Evolutionary conservation across 2,888 invertebrate genomes (phyloP), one percentile per base, ranked within the genome.

Genomic region (Hirtodrosophila confusa): DNA sequence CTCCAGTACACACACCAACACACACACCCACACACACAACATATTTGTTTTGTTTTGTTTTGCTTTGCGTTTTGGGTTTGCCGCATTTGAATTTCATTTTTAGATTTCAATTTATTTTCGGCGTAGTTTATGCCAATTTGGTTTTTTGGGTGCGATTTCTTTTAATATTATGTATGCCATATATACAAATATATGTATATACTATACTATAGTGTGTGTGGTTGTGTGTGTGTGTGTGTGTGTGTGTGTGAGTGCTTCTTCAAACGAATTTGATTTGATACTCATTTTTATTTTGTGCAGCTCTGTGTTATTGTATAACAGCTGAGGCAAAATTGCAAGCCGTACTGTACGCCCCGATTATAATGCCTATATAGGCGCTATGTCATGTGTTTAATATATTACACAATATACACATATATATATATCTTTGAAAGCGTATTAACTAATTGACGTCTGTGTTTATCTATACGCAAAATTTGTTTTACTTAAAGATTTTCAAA

Each of bases 101-200:
- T 80, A 80, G 84, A 82, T 80, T 82, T 75, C 72, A 86, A 86
- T 82, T 82, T 82, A 86, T 82, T 82, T 82, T 86, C 86, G 86
- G 75, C 86, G 82, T 82, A 82, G 82, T 82, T 82, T 82, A 86
- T 80, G 80, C 84, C 84, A 86, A 80, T 86, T 80, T 83, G 83
- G 75, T 68, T 63, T 84, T 73, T 75, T 69, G 79, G 74, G 68
- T 86, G 86, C 69, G 86, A 80, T 86, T 83, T 83, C 83, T 82
- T 80, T 85, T 50, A 68, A 79, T 79, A 85, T 85, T 85, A 79
- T 85, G 79, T 79, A 68, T 85, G 78, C 74, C 85, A 70, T 74
- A 80, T 70, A 64, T 60, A 54, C 39, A 64, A 60, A 39, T 55
- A 48, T 44, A 23, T 29, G 29, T 44, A 10, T 27, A 23, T 10